A percentile compares a stretch with the other conserved stretches of the same genome.
Evolutionary conservation across 2,113 vertebrate genomes (phyloP).

Genomic region (Piaya cayana): DNA sequence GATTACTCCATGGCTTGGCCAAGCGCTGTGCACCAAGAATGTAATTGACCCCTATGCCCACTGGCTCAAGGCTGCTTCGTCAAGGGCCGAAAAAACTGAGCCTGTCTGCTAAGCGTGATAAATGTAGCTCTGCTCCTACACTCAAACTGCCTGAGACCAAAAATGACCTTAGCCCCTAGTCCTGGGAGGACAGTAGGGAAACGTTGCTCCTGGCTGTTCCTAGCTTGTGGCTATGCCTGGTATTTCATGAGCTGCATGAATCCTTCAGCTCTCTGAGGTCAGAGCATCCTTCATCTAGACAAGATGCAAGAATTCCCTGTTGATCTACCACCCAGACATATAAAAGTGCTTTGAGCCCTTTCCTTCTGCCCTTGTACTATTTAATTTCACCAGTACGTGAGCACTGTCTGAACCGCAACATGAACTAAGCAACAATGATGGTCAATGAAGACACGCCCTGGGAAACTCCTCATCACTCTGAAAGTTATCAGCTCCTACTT

Average conservation of each 20-base stretch:
- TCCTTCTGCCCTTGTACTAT: neutral
- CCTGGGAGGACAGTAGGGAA: neutral
- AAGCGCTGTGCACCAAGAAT: neutral
- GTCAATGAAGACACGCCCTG: neutral
- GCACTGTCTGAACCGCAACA: neutral
- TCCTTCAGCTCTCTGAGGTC: neutral
- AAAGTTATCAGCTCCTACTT: neutral
- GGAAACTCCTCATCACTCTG: neutral
- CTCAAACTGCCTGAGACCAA: neutral
- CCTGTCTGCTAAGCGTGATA: neutral
- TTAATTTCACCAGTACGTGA: neutral
- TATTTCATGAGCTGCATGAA: neutral
- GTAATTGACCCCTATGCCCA: neutral
- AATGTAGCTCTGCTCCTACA: neutral
- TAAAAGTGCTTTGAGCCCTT: neutral
- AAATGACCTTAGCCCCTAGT: neutral
- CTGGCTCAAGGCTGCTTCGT: accelerated
- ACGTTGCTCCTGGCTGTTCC: neutral
- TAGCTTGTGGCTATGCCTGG: neutral
- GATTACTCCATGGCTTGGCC: accelerated
- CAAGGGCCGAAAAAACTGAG: neutral
- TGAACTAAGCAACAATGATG: neutral
- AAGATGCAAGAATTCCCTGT: neutral
- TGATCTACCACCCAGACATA: neutral
- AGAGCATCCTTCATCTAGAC: neutral